A percentile compares a stretch with the other conserved stretches of the same genome.
Evolutionary conservation across 2,113 vertebrate genomes (phyloP).

Genomic region (Elephas maximus): DNA sequence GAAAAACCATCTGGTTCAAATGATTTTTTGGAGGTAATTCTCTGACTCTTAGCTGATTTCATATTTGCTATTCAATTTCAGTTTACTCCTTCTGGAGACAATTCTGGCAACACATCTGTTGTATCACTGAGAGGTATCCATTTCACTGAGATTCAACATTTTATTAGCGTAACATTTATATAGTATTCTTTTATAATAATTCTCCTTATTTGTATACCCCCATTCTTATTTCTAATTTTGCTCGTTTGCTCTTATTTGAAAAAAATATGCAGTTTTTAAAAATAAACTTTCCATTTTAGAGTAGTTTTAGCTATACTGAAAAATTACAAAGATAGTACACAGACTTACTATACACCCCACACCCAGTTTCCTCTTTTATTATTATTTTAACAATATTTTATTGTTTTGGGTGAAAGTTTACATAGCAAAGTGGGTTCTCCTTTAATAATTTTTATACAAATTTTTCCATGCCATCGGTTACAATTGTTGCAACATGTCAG

Average conservation of each 20-base stretch:
- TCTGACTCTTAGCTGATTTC: conserved; percentile 11
- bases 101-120: neutral
- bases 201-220: neutral
- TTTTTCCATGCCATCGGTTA: neutral
- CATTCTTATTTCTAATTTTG: conserved; percentile 52
- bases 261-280: neutral
- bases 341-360: neutral
- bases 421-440: too few relatives aligned
- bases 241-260: neutral
- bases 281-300: conserved; percentile 29
- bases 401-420: too few relatives aligned
- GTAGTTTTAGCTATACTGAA: conserved; percentile 54
- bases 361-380: neutral
- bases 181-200: conserved; percentile 12
- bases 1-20: conserved; percentile 69
- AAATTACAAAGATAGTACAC: neutral
- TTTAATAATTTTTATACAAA: too few relatives aligned
- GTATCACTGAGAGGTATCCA: conserved; percentile 36
- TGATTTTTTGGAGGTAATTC: conserved; percentile 56
- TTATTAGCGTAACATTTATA: neutral
- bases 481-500: neutral
- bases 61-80: conserved; percentile 34
- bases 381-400: neutral
- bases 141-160: conserved; percentile 18
- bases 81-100: conserved; percentile 45